These are phyloP conservation scores for Bujurquina vittata DNA, from an alignment of 2,113 vertebrate species.

Conservation along the genomic window DNA sequence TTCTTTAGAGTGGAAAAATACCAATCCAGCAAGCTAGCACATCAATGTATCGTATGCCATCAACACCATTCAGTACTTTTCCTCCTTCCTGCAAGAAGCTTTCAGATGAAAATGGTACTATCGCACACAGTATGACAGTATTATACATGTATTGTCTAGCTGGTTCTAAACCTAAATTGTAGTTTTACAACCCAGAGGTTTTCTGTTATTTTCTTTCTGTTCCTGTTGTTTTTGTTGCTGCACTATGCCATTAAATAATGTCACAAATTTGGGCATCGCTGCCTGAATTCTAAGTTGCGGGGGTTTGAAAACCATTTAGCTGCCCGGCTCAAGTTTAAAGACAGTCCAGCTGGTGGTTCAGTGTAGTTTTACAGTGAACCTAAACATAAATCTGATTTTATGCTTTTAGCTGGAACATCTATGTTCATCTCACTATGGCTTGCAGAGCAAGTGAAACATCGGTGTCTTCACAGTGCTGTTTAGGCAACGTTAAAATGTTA, in stretches of 20 bases:
- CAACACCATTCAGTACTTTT: not conserved
- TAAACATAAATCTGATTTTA: not conserved
- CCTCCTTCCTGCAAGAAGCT: not conserved
- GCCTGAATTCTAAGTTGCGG: not conserved
- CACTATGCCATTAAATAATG: too few species aligned
- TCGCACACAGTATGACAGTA: not conserved
- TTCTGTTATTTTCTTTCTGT: too few species aligned
- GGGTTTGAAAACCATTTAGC: not conserved
- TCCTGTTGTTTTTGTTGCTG: too few species aligned
- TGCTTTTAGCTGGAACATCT: not conserved
- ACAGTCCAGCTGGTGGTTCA: not conserved
- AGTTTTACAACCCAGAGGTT: too few species aligned
- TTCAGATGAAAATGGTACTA: not conserved
- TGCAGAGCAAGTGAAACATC: not conserved
- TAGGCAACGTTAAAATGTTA: constrained; percentile 15
- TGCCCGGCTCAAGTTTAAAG: not conserved
- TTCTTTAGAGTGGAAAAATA: not conserved
- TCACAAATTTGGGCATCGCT: not conserved
- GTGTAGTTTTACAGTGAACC: not conserved
- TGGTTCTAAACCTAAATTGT: too few species aligned
- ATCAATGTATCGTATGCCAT: not conserved
- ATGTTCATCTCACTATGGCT: not conserved
- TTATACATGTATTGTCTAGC: not conserved
- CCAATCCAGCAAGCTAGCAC: not conserved
- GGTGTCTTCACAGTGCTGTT: constrained; percentile 3